Evolutionary conservation across 2,888 invertebrate species (phyloP), one percentile per base, ranked within the genome.

Genomic region (Eucriotettix oculatus): DNA sequence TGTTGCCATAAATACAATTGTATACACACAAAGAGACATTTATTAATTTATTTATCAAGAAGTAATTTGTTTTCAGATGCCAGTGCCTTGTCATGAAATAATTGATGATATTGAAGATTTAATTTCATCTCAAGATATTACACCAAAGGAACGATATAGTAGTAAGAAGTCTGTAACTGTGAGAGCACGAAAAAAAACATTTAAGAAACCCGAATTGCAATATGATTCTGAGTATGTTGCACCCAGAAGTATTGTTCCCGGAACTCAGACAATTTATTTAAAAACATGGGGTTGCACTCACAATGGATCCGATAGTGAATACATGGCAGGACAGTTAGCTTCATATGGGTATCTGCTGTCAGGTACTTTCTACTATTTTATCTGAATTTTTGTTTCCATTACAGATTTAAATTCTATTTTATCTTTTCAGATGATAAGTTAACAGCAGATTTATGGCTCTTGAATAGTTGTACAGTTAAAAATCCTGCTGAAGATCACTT

Each of bases 281-380:
- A 93, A 93, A 75, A 97, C 96, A 61, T 97, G 96, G 97, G 97
- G 97, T 9, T 98, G 97, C 73, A 89, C 96, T 0, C 98, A 99
- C 76, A 99, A 99, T 74, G 95, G 85, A 72, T 95, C 95, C 0
- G 98, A 99, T 73, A 90, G 93, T 1, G 98, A 99, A 76, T 99
- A 99, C 71, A 99, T 99, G 98, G 94, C 95, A 0, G 98, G 98
- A 0, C 85, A 95, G 67, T 75, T 99, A 61, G 86, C 90, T 0
- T 81, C 87, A 0, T 90, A 87, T 68, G 97, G 96, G 0, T 97
- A 95, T 72, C 81, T 79, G 60, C 78, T 96, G 56, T 90, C 88
- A 0, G 74, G 78, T 77, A 67, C 44, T 57, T 60, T 58, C 1
- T 52, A 10, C 9, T 29, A 29, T 17, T 58, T 48, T 14, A 56